Percentiles rank a stretch among this genome's conserved stretches.
Conservation (phyloP, 2,888 invertebrate species). For the Colostygia pectinataria region DNA sequence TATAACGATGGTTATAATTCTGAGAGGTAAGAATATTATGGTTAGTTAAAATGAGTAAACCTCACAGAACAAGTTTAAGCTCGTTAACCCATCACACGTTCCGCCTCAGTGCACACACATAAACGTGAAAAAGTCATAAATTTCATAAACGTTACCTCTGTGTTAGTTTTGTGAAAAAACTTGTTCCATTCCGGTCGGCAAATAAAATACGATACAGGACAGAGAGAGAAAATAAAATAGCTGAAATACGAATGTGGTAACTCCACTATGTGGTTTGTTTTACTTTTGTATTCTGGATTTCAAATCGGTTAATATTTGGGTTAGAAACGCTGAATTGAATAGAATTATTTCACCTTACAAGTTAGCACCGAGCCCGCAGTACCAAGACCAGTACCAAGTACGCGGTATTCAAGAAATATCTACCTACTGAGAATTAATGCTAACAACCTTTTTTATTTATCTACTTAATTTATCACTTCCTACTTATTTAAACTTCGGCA, state of each 20-base stretch:
- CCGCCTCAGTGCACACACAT: slow-evolving; percentile 3
- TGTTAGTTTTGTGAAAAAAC: slow-evolving; percentile 31
- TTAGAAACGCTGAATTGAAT: no score
- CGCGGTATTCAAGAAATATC: no score
- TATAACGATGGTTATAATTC: no score
- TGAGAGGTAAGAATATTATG: no score
- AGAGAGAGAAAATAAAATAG: slow-evolving; percentile 18
- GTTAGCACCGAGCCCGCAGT: no score
- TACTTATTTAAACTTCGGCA: no score
- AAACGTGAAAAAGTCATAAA: slow-evolving; percentile 32
- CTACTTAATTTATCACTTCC: no score
- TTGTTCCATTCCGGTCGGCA: slow-evolving; percentile 22
- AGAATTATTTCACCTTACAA: no score
- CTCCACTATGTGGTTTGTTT: not conserved
- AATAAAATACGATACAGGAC: slow-evolving; percentile 32
- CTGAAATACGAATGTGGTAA: not conserved
- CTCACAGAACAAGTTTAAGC: not conserved
- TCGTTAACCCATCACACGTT: slow-evolving; percentile 2
- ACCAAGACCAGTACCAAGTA: no score
- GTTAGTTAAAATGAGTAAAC: not conserved
- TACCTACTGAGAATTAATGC: no score
- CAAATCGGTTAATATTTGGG: no score
- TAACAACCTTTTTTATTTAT: no score
- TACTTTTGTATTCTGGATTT: not conserved
- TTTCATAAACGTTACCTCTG: slow-evolving; percentile 30